These are phyloP conservation scores for Drosophila serrata DNA, from an alignment of 1,140 invertebrate species.

Conservation along the genomic window DNA sequence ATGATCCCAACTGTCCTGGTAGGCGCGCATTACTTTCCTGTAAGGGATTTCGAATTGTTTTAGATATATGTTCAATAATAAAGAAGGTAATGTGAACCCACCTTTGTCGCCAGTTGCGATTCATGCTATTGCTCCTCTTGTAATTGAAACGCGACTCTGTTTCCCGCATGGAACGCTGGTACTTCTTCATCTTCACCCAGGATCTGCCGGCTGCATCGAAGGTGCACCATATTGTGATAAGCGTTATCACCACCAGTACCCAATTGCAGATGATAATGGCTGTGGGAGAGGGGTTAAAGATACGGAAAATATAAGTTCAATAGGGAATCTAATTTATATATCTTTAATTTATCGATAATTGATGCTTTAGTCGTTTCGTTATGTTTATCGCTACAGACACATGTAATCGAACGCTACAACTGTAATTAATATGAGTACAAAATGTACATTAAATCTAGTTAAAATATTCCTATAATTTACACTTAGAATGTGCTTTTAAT, in stretches of 20 bases:
- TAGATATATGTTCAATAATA: not conserved
- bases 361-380: not conserved
- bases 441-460: not conserved
- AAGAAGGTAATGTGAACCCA: constrained; percentile 68
- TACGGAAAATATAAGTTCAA: rapidly evolving
- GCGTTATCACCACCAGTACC: constrained; percentile 90
- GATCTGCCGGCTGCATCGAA: constrained; percentile 95
- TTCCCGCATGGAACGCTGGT: constrained; percentile 93
- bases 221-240: constrained; percentile 94
- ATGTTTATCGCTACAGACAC: too few relatives aligned
- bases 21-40: constrained; percentile 95
- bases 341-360: not conserved
- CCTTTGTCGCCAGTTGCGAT: constrained; percentile 95
- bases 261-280: constrained; percentile 93
- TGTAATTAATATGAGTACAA: constrained; percentile 2
- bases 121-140: constrained; percentile 91
- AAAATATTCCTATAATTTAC: not conserved
- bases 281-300: too few relatives aligned
- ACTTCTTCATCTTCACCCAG: constrained; percentile 98
- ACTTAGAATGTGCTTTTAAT: not conserved
- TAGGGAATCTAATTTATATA: not conserved
- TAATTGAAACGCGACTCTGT: constrained; percentile 91
- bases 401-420: too few relatives aligned
- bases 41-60: constrained; percentile 1
- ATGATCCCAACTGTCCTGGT: constrained; percentile 96